Evolutionary conservation across 2,888 invertebrate species (phyloP).

Genomic region (Apoderus coryli): DNA sequence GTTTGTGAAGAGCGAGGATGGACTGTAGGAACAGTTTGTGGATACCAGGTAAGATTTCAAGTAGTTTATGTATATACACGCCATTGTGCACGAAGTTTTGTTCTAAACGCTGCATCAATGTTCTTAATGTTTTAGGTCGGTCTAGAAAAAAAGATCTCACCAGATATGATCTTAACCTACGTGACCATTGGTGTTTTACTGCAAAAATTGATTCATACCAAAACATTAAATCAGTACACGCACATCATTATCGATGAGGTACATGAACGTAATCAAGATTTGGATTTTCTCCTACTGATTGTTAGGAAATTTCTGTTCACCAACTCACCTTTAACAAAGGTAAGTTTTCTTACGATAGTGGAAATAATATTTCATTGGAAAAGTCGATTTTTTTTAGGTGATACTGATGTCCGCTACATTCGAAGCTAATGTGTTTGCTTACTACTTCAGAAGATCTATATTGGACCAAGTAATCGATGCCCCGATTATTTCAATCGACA

Average conservation of each 20-base stretch:
- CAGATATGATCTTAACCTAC: conserved; percentile 66
- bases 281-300: conserved; percentile 78
- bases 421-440: conserved; percentile 52
- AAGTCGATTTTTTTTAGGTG: too few species aligned
- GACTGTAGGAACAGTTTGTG: conserved; percentile 69
- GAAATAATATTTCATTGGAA: too few species aligned
- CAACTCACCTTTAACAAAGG: conserved; percentile 49
- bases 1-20: conserved; percentile 75
- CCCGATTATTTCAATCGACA: conserved; percentile 41
- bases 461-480: conserved; percentile 31
- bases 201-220: conserved; percentile 54
- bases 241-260: conserved; percentile 90
- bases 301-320: conserved; percentile 62
- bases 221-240: conserved; percentile 62
- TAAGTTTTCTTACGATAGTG: too few species aligned
- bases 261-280: conserved; percentile 83
- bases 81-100: too few species aligned
- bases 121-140: conserved; percentile 53
- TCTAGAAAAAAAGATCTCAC: conserved; percentile 42
- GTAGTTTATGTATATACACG: too few species aligned
- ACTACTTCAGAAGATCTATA: conserved; percentile 43
- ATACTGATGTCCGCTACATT: conserved; percentile 94
- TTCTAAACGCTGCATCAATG: too few species aligned
- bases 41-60: conserved; percentile 59
- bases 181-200: conserved; percentile 83